Conservation (phyloP, 2,797 vertebrate species). For the Chloroceryle inda region DNA sequence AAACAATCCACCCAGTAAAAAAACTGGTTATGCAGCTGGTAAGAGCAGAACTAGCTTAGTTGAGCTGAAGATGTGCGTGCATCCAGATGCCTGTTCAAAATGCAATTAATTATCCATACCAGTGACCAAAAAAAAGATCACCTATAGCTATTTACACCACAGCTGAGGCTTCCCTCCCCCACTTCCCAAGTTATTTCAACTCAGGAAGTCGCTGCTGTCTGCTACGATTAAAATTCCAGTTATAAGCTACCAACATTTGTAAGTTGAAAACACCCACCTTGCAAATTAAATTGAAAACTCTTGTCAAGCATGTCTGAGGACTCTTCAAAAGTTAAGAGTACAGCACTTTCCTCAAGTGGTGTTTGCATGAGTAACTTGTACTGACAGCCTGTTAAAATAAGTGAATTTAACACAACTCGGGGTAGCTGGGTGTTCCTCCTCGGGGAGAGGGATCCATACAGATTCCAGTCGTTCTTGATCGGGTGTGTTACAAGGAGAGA, state of each 20-base stretch:
- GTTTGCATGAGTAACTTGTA: constrained; percentile 60
- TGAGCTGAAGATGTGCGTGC: constrained; percentile 46
- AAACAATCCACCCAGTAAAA: constrained; percentile 61
- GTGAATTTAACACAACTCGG: constrained; percentile 38
- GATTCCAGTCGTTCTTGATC: constrained; percentile 45
- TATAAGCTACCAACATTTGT: background rate
- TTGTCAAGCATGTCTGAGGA: constrained; percentile 22
- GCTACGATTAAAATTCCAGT: constrained; percentile 12
- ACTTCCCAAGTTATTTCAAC: background rate
- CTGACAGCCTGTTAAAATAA: constrained; percentile 31
- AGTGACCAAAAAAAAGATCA: background rate
- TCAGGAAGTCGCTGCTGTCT: constrained; percentile 7
- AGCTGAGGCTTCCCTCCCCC: background rate
- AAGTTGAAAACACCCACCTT: constrained; percentile 44
- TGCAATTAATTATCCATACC: constrained; percentile 17
- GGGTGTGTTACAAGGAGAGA: constrained; percentile 24
- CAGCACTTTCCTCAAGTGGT: constrained; percentile 50
- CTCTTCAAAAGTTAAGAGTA: background rate
- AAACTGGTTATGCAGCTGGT: constrained; percentile 23
- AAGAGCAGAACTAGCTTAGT: constrained; percentile 53
- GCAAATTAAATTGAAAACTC: constrained; percentile 42
- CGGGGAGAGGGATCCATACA: constrained; percentile 15
- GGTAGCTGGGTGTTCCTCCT: constrained; percentile 36
- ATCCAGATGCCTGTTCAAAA: constrained; percentile 40
- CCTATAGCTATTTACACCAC: constrained; percentile 43